phyloP scores from a whole-genome alignment of 1,140 invertebrate genomes.

The Sinella curviseta region DNA sequence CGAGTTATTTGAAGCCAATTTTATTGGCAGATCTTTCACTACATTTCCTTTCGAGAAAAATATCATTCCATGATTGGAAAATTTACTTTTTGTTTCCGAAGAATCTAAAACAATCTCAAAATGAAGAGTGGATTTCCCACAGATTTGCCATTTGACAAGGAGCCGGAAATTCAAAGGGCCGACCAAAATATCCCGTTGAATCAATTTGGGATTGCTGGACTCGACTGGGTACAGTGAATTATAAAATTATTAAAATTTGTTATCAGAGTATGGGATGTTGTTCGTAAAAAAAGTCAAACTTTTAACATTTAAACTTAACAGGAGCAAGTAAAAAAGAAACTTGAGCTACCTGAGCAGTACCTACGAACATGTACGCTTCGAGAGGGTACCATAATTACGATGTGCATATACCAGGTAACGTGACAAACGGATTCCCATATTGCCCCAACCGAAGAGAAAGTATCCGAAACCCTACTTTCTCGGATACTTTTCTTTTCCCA shows the following conservation, averaged over 20 bases:
- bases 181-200: slow-evolving; percentile 8
- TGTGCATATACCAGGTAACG: slow-evolving; percentile 16
- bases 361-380: neutral
- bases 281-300: too few species aligned
- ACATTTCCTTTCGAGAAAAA: too few species aligned
- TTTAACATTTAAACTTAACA: too few species aligned
- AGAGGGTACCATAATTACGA: neutral
- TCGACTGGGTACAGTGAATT: neutral
- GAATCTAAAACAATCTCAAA: too few species aligned
- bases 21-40: too few species aligned
- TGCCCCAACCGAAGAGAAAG: neutral
- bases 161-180: neutral
- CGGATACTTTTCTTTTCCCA: too few species aligned
- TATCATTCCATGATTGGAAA: too few species aligned
- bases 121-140: slow-evolving; percentile 10
- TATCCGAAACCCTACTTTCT: too few species aligned
- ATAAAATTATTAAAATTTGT: slow-evolving; percentile 8
- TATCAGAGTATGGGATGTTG: neutral
- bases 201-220: neutral
- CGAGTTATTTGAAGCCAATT: too few species aligned
- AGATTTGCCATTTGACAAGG: neutral
- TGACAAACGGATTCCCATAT: slow-evolving; percentile 1
- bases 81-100: too few species aligned
- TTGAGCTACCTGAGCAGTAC: slow-evolving; percentile 37
- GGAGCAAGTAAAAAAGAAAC: slow-evolving; percentile 32